phyloP scores from a whole-genome alignment of 2,797 vertebrate species.

The Microchirus variegatus region DNA sequence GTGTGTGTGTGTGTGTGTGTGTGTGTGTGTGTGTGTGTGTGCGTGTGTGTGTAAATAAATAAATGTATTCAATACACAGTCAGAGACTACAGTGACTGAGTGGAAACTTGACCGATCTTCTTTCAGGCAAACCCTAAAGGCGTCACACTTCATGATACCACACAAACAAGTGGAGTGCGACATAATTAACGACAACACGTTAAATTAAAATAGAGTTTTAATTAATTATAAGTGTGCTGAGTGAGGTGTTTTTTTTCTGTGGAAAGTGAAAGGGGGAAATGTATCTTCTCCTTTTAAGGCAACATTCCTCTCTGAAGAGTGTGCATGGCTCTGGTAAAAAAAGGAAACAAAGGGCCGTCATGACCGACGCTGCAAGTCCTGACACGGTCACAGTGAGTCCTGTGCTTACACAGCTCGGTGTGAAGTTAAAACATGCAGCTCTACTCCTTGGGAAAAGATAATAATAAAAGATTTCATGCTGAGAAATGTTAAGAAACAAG shows the following conservation, averaged over 20 bases:
- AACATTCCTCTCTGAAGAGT: slow-evolving; percentile 13
- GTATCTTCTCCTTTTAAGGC: slow-evolving; percentile 43
- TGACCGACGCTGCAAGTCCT: slow-evolving; percentile 60
- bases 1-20: too few species aligned
- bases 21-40: slow-evolving; percentile 3
- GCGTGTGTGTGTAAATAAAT: slow-evolving; percentile 23
- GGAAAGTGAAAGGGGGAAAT: background rate
- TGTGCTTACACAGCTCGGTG: background rate
- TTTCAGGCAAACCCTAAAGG: background rate
- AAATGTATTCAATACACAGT: slow-evolving; percentile 20
- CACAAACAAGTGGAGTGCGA: background rate
- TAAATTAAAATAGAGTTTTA: background rate
- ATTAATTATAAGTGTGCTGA: background rate
- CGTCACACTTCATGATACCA: background rate
- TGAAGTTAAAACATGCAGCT: slow-evolving; percentile 24
- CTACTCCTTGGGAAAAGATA: background rate
- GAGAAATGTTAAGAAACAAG: background rate
- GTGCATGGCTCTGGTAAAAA: slow-evolving; percentile 10
- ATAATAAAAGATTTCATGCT: slow-evolving; percentile 9
- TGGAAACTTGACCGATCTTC: slow-evolving; percentile 18
- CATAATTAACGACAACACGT: background rate
- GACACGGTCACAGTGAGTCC: slow-evolving; percentile 44
- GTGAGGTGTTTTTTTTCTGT: too few species aligned
- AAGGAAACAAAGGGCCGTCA: slow-evolving; percentile 6
- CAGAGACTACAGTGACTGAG: slow-evolving; percentile 35